These are phyloP conservation scores for Anthonomus grandis DNA, from an alignment of 1,140 invertebrate species.

Conservation along the genomic window DNA sequence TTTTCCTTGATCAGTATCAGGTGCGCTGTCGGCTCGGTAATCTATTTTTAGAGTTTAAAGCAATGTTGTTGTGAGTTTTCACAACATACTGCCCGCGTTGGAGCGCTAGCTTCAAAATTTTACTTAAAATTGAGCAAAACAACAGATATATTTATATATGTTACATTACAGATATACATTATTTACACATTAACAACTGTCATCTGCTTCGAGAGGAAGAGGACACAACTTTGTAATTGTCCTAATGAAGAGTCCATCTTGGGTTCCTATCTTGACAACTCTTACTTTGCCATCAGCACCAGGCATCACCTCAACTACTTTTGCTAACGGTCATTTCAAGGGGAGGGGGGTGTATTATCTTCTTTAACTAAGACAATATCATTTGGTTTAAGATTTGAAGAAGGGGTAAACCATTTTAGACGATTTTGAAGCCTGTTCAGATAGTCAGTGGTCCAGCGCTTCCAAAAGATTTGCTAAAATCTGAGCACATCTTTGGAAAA, in stretches of 20 bases:
- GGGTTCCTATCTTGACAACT: constrained; percentile 12
- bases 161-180: too few species aligned
- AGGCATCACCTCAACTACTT: constrained; percentile 20
- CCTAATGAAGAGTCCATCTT: constrained; percentile 4
- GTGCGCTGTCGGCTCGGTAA: too few species aligned
- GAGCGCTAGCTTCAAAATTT: too few species aligned
- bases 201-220: too few species aligned
- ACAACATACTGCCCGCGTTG: too few species aligned
- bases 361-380: constrained; percentile 44
- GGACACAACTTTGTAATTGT: constrained; percentile 10
- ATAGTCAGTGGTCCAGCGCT: constrained; percentile 34
- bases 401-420: constrained; percentile 27
- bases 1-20: too few species aligned
- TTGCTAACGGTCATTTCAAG: constrained; percentile 39
- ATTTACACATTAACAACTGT: too few species aligned
- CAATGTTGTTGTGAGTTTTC: too few species aligned
- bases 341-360: constrained; percentile 39
- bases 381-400: constrained; percentile 26
- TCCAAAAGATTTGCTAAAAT: constrained; percentile 33
- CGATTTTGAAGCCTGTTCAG: constrained; percentile 24
- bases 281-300: constrained; percentile 7
- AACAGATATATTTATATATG: too few species aligned
- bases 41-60: too few species aligned
- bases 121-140: too few species aligned
- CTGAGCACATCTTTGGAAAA: constrained; percentile 3